A percentile compares a stretch with the other conserved stretches of the same genome.
phyloP scores from a whole-genome alignment of 2,888 invertebrate genomes.

The Acleris emargana region DNA sequence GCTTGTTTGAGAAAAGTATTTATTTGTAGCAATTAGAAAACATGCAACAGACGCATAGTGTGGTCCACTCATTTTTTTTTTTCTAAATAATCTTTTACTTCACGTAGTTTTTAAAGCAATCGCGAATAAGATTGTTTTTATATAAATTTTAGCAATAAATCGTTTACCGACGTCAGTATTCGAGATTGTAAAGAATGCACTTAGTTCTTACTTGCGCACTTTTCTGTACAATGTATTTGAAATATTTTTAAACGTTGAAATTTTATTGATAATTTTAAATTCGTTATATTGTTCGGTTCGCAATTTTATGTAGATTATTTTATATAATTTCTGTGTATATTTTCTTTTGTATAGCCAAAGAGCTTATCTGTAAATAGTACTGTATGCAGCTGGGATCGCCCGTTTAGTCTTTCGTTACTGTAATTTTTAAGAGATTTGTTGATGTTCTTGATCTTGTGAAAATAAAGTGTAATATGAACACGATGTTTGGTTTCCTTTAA shows the following conservation, averaged over 20 bases:
- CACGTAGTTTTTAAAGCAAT: conserved; percentile 10
- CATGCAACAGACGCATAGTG: too few relatives aligned
- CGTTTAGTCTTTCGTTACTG: conserved; percentile 76
- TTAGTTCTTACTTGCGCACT: conserved; percentile 42
- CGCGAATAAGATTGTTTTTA: conserved; percentile 39
- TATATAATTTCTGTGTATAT: conserved; percentile 64
- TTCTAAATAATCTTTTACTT: not conserved
- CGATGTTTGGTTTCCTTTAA: conserved; percentile 38
- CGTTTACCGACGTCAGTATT: conserved; percentile 71
- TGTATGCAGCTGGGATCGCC: conserved; percentile 68
- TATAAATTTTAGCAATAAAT: conserved; percentile 63
- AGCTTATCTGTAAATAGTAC: conserved; percentile 79
- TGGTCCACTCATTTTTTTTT: too few relatives aligned
- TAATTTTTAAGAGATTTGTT: conserved; percentile 83
- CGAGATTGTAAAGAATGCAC: conserved; percentile 50
- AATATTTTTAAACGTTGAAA: conserved; percentile 68
- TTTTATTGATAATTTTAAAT: conserved; percentile 79
- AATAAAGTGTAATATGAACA: conserved; percentile 74
- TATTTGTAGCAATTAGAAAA: too few relatives aligned
- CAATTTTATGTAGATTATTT: conserved; percentile 63
- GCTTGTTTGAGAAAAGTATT: too few relatives aligned
- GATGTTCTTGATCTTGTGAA: conserved; percentile 83
- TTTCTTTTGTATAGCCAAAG: conserved; percentile 79
- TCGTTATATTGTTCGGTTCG: conserved; percentile 73
- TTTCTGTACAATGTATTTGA: conserved; percentile 55